Evolutionary conservation across 2,797 vertebrate species (phyloP).

Genomic region (Menidia menidia): DNA sequence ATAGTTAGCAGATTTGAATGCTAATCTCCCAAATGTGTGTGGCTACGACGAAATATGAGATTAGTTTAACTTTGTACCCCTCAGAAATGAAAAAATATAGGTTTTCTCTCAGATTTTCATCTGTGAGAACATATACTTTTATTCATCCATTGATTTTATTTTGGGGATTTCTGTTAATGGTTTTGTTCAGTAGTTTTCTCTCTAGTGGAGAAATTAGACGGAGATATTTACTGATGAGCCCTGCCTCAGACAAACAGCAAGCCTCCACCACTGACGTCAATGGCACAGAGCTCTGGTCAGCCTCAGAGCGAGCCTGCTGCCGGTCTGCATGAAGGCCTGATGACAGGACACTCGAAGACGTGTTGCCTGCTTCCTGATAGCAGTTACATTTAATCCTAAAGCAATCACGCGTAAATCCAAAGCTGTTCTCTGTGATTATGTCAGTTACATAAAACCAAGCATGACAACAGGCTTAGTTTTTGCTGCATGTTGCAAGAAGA

Average conservation of each 20-base stretch:
- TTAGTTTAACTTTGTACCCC: not conserved
- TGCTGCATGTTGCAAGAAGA: not conserved
- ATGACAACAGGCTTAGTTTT: not conserved
- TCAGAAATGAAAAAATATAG: not conserved
- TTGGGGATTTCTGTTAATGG: not conserved
- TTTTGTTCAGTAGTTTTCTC: not conserved
- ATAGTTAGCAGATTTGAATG: not conserved
- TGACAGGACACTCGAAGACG: not conserved
- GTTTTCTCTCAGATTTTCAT: not conserved
- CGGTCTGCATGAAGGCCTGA: not conserved
- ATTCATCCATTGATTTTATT: not conserved
- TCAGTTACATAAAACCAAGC: too few species aligned
- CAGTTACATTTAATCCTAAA: constrained; percentile 7
- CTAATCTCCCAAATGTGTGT: not conserved
- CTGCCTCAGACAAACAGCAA: not conserved
- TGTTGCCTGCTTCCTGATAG: constrained; percentile 17
- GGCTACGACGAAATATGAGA: not conserved
- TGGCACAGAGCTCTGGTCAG: constrained; percentile 2
- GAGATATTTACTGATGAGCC: not conserved
- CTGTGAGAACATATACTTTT: not conserved
- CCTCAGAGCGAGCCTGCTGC: not conserved
- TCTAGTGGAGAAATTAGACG: not conserved
- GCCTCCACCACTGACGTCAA: not conserved
- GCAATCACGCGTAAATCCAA: constrained; percentile 14
- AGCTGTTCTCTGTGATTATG: constrained; percentile 72